Evolutionary conservation across 2,888 invertebrate species (phyloP).

Genomic region (Lamproptera curius): DNA sequence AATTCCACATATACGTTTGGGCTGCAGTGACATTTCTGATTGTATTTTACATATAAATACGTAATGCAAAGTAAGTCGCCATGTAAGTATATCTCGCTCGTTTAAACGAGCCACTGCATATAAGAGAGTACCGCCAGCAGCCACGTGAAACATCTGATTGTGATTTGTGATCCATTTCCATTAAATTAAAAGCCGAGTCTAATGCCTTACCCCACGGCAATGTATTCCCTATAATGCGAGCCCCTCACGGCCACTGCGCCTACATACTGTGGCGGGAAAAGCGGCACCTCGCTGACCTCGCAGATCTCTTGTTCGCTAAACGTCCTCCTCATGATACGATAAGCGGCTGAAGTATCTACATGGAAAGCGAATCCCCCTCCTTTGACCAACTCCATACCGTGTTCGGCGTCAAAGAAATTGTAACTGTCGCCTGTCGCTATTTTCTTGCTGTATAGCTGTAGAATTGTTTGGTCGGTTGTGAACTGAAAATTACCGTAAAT

Average conservation of each 20-base stretch:
- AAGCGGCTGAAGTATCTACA: conserved; percentile 82
- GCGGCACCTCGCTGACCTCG: conserved; percentile 80
- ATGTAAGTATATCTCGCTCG: too few relatives aligned
- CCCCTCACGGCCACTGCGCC: conserved; percentile 75
- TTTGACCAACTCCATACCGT: conserved; percentile 79
- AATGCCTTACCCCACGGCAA: conserved; percentile 80
- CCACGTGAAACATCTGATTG: too few relatives aligned
- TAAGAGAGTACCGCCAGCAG: too few relatives aligned
- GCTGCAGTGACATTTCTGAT: too few relatives aligned
- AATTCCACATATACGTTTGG: too few relatives aligned
- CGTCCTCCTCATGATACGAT: conserved; percentile 81
- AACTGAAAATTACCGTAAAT: conserved; percentile 72
- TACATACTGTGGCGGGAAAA: conserved; percentile 80
- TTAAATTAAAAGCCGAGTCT: too few relatives aligned
- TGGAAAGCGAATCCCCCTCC: conserved; percentile 84
- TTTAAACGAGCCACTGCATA: too few relatives aligned
- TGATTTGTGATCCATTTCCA: too few relatives aligned
- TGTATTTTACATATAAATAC: too few relatives aligned
- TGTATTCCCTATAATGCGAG: conserved; percentile 80
- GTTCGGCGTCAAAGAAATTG: conserved; percentile 73
- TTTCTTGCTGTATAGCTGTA: conserved; percentile 79
- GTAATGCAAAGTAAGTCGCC: too few relatives aligned
- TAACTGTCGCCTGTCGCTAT: conserved; percentile 47
- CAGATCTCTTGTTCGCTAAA: conserved; percentile 83
- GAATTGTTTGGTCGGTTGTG: conserved; percentile 80